These are phyloP conservation scores for Pherbina coryleti DNA, from an alignment of 2,888 invertebrate species.

Conservation along the genomic window DNA sequence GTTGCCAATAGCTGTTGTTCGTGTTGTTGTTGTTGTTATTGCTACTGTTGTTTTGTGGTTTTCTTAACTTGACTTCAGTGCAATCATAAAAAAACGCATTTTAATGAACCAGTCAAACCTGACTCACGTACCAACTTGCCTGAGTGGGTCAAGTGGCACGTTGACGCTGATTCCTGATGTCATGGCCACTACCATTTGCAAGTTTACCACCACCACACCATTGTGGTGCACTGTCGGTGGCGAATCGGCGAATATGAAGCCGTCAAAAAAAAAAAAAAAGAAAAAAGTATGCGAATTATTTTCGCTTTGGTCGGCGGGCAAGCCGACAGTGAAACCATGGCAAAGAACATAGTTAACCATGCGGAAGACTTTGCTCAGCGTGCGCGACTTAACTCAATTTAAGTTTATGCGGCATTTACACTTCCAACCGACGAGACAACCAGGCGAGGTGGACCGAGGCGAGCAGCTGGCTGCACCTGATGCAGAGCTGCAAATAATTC, in stretches of 20 bases:
- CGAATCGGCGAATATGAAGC: not conserved
- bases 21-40: constrained; percentile 4
- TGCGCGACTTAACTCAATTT: constrained; percentile 24
- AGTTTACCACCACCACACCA: not conserved
- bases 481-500: constrained; percentile 2
- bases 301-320: not conserved
- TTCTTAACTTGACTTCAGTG: not conserved
- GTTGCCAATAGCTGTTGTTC: not conserved
- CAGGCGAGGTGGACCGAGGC: not conserved
- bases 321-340: not conserved
- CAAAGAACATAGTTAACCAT: not conserved
- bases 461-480: constrained; percentile 2
- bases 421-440: not conserved
- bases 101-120: not conserved
- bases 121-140: not conserved
- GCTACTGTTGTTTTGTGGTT: not conserved
- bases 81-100: not conserved
- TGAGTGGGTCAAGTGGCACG: not conserved
- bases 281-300: constrained; percentile 5
- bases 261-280: not conserved
- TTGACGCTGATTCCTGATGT: not conserved
- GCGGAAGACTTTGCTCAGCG: constrained; percentile 17
- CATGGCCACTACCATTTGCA: not conserved
- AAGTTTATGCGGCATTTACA: constrained; percentile 18
- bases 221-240: not conserved